A percentile compares a stretch with the other conserved stretches of the same genome.
These are phyloP conservation scores for Lacerta bilineata DNA, from an alignment of 2,797 vertebrate genomes.

Conservation along the genomic window DNA sequence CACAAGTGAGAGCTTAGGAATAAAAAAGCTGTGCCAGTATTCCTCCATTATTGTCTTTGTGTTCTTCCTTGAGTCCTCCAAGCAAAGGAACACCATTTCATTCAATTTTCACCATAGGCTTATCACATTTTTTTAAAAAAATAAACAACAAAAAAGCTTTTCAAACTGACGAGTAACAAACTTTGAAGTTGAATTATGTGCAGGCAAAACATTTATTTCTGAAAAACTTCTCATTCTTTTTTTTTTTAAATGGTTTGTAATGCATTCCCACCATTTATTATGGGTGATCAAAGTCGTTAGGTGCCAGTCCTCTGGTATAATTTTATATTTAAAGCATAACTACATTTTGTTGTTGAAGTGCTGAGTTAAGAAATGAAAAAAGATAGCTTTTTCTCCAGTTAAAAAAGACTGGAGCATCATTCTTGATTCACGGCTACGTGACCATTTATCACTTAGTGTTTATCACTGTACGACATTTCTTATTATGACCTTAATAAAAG, in stretches of 20 bases:
- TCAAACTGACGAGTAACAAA: background rate
- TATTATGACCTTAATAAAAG: conserved; percentile 68
- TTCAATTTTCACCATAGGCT: background rate
- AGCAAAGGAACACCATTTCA: background rate
- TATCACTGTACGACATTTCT: conserved; percentile 57
- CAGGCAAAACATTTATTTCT: background rate
- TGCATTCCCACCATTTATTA: conserved; percentile 4
- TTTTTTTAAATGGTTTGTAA: background rate
- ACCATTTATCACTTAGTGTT: conserved; percentile 59
- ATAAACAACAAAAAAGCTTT: background rate
- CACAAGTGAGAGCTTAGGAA: background rate
- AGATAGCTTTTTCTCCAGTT: conserved; percentile 30
- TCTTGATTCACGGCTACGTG: conserved; percentile 47
- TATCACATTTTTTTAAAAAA: background rate
- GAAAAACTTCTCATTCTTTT: background rate
- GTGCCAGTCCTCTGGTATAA: conserved; percentile 23
- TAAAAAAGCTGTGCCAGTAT: background rate
- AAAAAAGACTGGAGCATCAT: conserved; percentile 37
- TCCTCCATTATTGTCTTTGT: background rate
- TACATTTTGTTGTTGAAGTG: conserved; percentile 13
- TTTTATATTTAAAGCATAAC: conserved; percentile 45
- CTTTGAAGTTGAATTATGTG: background rate
- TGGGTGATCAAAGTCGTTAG: conserved; percentile 25
- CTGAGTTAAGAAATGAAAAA: conserved; percentile 19
- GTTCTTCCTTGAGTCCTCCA: background rate